Evolutionary conservation across 2,888 invertebrate genomes (phyloP).

Genomic region (Stramonita haemastoma): DNA sequence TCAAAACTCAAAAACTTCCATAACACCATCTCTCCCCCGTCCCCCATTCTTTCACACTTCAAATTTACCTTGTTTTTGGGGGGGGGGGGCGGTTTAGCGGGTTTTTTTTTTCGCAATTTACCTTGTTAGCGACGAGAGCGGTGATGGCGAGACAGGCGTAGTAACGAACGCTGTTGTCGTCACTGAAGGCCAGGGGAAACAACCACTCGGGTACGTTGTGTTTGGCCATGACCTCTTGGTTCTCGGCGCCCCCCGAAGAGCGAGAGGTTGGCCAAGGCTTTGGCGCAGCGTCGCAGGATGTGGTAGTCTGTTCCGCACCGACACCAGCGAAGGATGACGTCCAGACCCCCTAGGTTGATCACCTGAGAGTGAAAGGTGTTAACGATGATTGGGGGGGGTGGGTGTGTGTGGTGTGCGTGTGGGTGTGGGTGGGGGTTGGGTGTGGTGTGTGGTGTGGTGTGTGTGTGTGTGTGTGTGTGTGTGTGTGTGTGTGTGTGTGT

Average conservation of each 20-base stretch:
- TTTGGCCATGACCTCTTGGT: slow-evolving; percentile 95
- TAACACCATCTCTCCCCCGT: no score
- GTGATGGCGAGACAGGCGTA: slow-evolving; percentile 99
- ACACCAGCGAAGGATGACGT: slow-evolving; percentile 96
- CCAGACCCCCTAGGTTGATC: slow-evolving; percentile 92
- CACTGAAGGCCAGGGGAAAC: slow-evolving; percentile 96
- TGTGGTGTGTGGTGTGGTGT: no score
- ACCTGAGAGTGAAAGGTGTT: slow-evolving; percentile 79
- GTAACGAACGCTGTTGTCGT: slow-evolving; percentile 89
- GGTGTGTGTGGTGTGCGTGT: not conserved
- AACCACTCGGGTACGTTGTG: slow-evolving; percentile 86
- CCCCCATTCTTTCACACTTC: no score
- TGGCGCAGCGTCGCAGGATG: slow-evolving; percentile 95
- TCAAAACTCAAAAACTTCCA: no score
- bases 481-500: no score
- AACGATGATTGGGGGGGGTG: not conserved
- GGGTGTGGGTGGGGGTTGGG: not conserved
- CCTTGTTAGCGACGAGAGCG: slow-evolving; percentile 94
- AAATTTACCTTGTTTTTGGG: no score
- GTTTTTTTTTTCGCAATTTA: no score
- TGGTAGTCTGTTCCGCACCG: slow-evolving; percentile 89
- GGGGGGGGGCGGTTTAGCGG: no score
- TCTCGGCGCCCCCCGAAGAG: slow-evolving; percentile 98
- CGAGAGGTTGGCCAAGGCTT: slow-evolving; percentile 96
- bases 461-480: no score